Evolutionary conservation across 1,140 invertebrate species (phyloP), one percentile per base, ranked within the genome.

Genomic region (Holotrichia oblita): DNA sequence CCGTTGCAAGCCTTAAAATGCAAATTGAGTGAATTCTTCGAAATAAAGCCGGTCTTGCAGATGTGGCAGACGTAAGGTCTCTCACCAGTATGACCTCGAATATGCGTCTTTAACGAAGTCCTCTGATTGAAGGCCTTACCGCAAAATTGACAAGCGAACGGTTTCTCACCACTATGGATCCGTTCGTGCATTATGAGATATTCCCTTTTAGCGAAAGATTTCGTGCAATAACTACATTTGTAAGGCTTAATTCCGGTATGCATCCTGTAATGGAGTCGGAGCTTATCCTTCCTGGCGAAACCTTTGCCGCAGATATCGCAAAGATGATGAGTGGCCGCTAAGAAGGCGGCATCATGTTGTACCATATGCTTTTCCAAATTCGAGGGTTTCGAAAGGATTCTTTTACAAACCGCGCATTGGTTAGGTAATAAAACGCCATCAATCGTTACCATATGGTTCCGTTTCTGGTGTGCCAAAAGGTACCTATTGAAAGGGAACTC

Each of bases 161-260:
- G 89, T 72, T 89, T 84, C 69, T 90, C 89, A 79, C 89, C 89
- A n/a, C 88, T 89, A 86, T 95, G 93, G 82, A 92, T 86, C 81
- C 93, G 88, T 80, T 94, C 91, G 86, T 95, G 94, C 24, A 94
- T 93, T 77, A 93, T 90, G 40, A 85, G 73, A 27, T 85, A 81
- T 3, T 82, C 84, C 0, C 92, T 91, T 83, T 95, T 93, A 0
- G 93, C 94, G 83, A 96, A 96, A 2, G 90, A 86, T 83, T 93
- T 90, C 1, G 92, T 91, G 78, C 89, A 90, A 10, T 89, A 83
- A 10, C 86, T 86, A 81, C 89, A 90, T 17, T 86, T 87, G 81
- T 88, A 89, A 0, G 89, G 88, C 80, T 87, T 87, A 2, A 87
- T 84, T 2, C 88, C 89, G 12, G 86, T 88, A 81, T 91, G 91